Percentiles rank a stretch among this genome's conserved stretches.
Evolutionary conservation across 2,113 vertebrate species (phyloP).

Genomic region (Prolemur simus): DNA sequence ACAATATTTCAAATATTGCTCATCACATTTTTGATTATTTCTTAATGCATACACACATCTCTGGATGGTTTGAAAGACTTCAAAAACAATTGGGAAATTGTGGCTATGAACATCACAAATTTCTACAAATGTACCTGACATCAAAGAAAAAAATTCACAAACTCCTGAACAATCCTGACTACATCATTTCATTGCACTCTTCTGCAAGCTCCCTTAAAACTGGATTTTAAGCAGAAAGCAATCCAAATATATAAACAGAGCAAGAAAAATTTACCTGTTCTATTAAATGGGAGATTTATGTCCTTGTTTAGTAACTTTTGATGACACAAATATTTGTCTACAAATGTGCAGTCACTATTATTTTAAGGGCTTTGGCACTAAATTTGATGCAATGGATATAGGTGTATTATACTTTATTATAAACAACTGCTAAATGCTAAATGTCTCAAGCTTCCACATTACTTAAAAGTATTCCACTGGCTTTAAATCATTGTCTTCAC

Average conservation of each 20-base stretch:
- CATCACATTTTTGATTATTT: neutral
- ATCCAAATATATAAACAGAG: neutral
- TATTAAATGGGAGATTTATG: neutral
- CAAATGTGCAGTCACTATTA: neutral
- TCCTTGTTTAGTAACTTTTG: neutral
- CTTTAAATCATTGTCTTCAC: slow-evolving; percentile 45
- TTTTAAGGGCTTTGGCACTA: neutral
- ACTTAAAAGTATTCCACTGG: neutral
- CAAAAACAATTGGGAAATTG: neutral
- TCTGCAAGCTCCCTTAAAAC: neutral
- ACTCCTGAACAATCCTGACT: neutral
- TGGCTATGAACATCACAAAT: rapidly evolving
- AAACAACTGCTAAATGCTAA: neutral
- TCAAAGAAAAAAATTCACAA: neutral
- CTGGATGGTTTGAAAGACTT: neutral
- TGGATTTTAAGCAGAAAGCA: neutral
- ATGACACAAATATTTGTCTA: neutral
- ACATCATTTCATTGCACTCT: rapidly evolving
- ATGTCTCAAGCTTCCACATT: neutral
- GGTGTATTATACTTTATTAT: neutral
- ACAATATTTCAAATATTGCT: neutral
- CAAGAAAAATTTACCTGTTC: neutral
- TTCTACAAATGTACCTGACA: neutral
- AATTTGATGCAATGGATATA: neutral
- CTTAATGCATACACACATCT: rapidly evolving